phyloP scores from a whole-genome alignment of 1,140 invertebrate genomes.

The Pogonomyrmex californicus region DNA sequence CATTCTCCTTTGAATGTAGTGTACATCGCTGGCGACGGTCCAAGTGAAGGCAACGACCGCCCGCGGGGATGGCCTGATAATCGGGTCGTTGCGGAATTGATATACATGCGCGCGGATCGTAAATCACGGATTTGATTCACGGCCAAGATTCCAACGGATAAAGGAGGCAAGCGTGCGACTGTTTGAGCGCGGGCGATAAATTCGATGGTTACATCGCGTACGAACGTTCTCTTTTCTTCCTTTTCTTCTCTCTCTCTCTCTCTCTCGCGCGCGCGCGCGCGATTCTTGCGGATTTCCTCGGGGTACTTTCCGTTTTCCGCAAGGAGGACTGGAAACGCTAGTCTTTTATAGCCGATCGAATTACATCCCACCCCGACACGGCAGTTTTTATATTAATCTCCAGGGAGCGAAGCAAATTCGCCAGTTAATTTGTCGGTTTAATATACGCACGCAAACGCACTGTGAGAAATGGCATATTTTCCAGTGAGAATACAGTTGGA shows the following conservation, averaged over 20 bases:
- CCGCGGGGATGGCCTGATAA: constrained; percentile 77
- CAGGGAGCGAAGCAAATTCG: not conserved
- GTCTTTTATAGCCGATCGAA: constrained; percentile 32
- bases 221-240: constrained; percentile 17
- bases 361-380: constrained; percentile 27
- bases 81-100: constrained; percentile 83
- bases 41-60: constrained; percentile 78
- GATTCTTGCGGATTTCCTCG: not conserved
- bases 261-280: not conserved
- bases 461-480: not conserved
- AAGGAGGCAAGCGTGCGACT: constrained; percentile 58
- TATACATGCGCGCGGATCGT: constrained; percentile 78
- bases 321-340: not conserved
- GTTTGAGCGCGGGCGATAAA: constrained; percentile 68
- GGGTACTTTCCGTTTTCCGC: not conserved
- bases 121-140: constrained; percentile 81
- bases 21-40: constrained; percentile 77
- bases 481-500: not conserved
- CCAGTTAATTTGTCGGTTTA: constrained; percentile 24
- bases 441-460: not conserved
- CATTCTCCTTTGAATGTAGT: constrained; percentile 48
- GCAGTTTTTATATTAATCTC: constrained; percentile 18
- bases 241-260: not conserved
- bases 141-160: constrained; percentile 79
- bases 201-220: constrained; percentile 70